A percentile compares a stretch with the other conserved stretches of the same genome.
Evolutionary conservation across 2,888 invertebrate genomes (phyloP).

Genomic region (Luffia ferchaultella): DNA sequence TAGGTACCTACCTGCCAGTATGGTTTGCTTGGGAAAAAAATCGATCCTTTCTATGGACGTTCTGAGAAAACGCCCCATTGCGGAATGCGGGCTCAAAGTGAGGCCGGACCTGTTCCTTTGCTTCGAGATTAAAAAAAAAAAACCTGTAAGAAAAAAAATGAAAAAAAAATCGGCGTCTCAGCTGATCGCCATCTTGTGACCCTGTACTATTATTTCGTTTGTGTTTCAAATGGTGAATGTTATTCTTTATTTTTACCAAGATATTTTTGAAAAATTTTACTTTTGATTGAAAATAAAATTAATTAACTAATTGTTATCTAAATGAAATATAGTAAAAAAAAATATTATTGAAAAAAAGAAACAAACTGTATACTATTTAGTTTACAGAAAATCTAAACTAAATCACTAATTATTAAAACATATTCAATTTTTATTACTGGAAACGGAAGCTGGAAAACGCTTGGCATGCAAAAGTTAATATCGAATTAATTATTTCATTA

Average conservation of each 20-base stretch:
- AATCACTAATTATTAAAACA: too few species aligned
- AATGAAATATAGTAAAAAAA: too few species aligned
- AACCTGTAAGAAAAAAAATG: not conserved
- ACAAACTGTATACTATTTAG: too few species aligned
- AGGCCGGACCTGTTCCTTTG: constrained; percentile 1
- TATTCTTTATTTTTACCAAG: too few species aligned
- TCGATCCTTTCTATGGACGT: not conserved
- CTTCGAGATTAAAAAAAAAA: not conserved
- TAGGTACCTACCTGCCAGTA: too few species aligned
- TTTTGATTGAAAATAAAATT: not conserved
- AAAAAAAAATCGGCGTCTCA: constrained; percentile 1
- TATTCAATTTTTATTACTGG: too few species aligned
- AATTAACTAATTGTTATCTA: not conserved
- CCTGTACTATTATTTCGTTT: constrained; percentile 1
- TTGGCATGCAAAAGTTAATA: too few species aligned
- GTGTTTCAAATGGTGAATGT: too few species aligned
- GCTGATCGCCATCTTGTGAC: constrained; percentile 1
- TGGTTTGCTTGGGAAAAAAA: not conserved
- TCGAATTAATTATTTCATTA: too few species aligned
- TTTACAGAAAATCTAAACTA: too few species aligned
- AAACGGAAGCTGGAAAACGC: too few species aligned
- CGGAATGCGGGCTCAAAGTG: constrained; percentile 2
- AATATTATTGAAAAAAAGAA: too few species aligned
- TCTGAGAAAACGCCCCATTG: constrained; percentile 1
- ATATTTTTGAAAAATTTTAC: not conserved